Evolutionary conservation across 1,140 invertebrate genomes (phyloP).

Genomic region (Babylonia areolata): DNA sequence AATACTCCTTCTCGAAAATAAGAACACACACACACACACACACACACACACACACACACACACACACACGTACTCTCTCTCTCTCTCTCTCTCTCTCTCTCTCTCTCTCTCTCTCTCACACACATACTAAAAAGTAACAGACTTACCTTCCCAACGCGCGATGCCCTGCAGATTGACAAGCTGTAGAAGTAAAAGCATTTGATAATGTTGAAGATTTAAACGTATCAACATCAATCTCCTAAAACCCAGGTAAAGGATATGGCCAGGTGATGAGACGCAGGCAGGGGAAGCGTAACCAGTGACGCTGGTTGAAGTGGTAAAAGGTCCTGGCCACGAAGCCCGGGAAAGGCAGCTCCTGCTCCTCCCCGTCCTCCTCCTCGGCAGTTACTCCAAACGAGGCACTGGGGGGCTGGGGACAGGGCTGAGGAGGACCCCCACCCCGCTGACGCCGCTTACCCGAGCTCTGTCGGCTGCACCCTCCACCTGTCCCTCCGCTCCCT

Average conservation of each 20-base stretch:
- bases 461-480: neutral
- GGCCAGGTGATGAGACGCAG: constrained; percentile 97
- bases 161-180: too few relatives aligned
- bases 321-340: constrained; percentile 86
- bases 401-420: neutral
- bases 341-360: constrained; percentile 86
- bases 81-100: too few relatives aligned
- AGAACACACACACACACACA: too few relatives aligned
- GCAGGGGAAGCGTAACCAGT: constrained; percentile 91
- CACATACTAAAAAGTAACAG: too few relatives aligned
- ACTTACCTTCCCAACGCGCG: too few relatives aligned
- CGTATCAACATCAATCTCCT: too few relatives aligned
- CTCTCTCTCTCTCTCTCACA: too few relatives aligned
- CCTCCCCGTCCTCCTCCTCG: neutral
- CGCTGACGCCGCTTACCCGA: neutral
- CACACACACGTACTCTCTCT: too few relatives aligned
- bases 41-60: too few relatives aligned
- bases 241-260: constrained; percentile 89
- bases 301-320: constrained; percentile 90
- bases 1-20: too few relatives aligned
- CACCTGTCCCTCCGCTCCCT: neutral
- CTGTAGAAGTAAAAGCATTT: too few relatives aligned
- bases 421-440: neutral
- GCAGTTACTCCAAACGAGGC: constrained; percentile 34
- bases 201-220: too few relatives aligned